Evolutionary conservation across 2,797 vertebrate species (phyloP), one percentile per base, ranked within the genome.

Genomic region (Tinamus major): DNA sequence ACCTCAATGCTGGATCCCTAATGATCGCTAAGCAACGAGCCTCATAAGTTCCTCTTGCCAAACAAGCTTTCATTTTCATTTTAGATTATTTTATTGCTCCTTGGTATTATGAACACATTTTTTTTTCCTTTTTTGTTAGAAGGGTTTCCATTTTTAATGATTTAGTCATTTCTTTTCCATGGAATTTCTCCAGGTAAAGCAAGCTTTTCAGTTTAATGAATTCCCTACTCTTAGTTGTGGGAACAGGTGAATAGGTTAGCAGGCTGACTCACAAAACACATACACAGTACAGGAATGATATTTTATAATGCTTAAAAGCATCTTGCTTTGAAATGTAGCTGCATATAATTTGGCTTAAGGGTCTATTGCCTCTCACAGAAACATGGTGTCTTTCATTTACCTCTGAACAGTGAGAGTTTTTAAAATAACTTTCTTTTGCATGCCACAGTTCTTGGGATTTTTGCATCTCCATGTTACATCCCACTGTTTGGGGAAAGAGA

Each of bases 41-140:
- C 70, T 86, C 68, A n/a, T 93, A 95, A 88, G 35, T 86, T 95
- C 39, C 31, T 72, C 63, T 84, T 94, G 77, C 67, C 89, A 92
- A 92, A 90, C 55, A 92, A 84, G 70, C 55, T 76, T 92, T 88
- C 26, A 86, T 94, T 76, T 92, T 84, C 23, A 86, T 94, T 94
- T 86, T 35, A 84, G 77, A 49, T 37, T 35, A 81, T 84, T 93
- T 91, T 88, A 84, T 92, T 91, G 33, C 59, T 90, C 27, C 56
- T 88, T 67, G 69, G 26, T 42, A 81, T 74, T 88, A 88, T 59
- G 81, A 92, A 82, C 48, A 75, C 6, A 61, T 6, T 65, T 26
- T 70, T 61, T 63, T 44, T 35, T 49, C 71, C 80, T 24, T 59
- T 12, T 19, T 56, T 31, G 31, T 83, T 69, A 48, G 35, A 62